These are phyloP conservation scores for Pterocles gutturalis DNA, from an alignment of 2,113 vertebrate genomes.

Conservation along the genomic window DNA sequence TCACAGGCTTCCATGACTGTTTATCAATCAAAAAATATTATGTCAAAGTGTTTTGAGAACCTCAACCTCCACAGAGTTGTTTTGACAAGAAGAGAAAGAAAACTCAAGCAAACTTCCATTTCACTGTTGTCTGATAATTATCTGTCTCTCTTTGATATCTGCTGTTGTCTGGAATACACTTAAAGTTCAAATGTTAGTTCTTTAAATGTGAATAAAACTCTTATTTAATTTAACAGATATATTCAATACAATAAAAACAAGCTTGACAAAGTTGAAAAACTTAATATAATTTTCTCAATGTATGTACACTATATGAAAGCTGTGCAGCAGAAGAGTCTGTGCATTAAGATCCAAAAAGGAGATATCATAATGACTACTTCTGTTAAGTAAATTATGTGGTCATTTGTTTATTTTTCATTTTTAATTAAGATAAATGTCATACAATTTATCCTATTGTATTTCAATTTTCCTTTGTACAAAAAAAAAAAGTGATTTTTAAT, in stretches of 20 bases:
- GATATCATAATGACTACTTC: neutral
- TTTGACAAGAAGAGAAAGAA: constrained; percentile 28
- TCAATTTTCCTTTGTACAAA: neutral
- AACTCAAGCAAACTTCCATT: neutral
- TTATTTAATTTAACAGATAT: neutral
- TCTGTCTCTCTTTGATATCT: neutral
- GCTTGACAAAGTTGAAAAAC: neutral
- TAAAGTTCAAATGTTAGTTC: neutral
- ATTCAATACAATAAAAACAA: neutral
- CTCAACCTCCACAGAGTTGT: neutral
- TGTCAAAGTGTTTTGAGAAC: constrained; percentile 33
- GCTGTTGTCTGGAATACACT: neutral
- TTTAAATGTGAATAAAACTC: neutral
- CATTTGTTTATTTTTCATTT: neutral
- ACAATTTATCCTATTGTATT: neutral
- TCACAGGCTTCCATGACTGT: neutral
- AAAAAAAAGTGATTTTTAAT: neutral
- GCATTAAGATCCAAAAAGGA: neutral
- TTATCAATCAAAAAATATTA: constrained; percentile 1
- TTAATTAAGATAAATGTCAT: neutral
- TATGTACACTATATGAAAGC: neutral
- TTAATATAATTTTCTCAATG: neutral
- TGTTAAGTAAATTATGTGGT: neutral
- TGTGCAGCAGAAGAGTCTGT: neutral
- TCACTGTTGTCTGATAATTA: neutral